Evolutionary conservation across 2,113 vertebrate species (phyloP), one percentile per base, ranked within the genome.

Genomic region (Illadopsis cleaveri): DNA sequence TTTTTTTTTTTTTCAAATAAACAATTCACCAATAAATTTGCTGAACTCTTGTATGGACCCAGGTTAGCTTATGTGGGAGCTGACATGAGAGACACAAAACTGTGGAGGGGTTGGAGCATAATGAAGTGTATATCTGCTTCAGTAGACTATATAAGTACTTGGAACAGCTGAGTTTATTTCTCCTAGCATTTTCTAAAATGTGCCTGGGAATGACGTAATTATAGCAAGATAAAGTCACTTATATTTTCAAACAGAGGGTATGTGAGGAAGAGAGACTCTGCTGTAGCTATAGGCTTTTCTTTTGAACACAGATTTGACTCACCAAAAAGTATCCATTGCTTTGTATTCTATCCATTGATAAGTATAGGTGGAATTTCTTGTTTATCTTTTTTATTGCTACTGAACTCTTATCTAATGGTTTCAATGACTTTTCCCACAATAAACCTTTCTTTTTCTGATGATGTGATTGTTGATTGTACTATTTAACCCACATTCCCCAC

Each of bases 341-440:
- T 92, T 88, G 79, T 71, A 58, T 72, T 80, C 60, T 58, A 12
- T 16, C 60, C 54, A 42, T 82, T 80, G 62, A 35, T 75, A 85
- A 86, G 31, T 56, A 68, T 51, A 70, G 45, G 47, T 70, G 38
- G 68, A 69, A 83, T 81, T 69, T 40, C 70, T 93, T 82, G 25
- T 90, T 97, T 95, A 75, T 53, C 66, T 76, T 86, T 93, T 86
- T 82, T 86, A 73, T 78, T 82, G 81, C 54, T 84, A 72, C 60
- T 93, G 73, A 89, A 91, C 76, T 71, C 91, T 91, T 86, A 89
- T 22, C 78, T 57, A 84, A 94, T 84, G 48, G 90, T 97, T 98
- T 97, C 95, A 96, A 42, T 93, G 61, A 91, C 73, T 61, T 97
- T 95, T 84, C 70, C 91, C 81, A 58, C 89, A 97, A 92, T 89